Evolutionary conservation across 2,888 invertebrate genomes (phyloP), one percentile per base, ranked within the genome.

Genomic region (Crematogaster levior): DNA sequence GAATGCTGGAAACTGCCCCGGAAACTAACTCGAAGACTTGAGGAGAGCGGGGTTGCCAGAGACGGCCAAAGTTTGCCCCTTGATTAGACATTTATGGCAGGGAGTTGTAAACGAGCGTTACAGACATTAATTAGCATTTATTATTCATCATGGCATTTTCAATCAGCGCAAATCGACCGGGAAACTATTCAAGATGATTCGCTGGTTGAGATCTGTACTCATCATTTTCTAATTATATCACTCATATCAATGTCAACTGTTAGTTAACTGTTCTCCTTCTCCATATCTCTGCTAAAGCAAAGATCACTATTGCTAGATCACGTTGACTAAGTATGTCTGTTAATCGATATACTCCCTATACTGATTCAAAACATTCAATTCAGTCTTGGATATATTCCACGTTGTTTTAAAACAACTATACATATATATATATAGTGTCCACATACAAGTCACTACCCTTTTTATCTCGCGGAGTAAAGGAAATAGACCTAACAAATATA

Each of bases 11-110:
- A 86, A 88, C 85, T 82, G 84, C 68, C 83, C 63, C 68, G 81
- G 84, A 81, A 87, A 86, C 88, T 90, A 89, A 81, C 85, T 87
- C 85, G 70, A 87, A 85, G 70, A 68, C 70, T 89, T 84, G 84
- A 87, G 81, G 56, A 86, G 80, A 81, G 65, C 48, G 79, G 12
- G 51, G 40, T 75, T 73, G 70, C 48, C 46, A 37, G 60, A 73
- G 37, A 83, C 84, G 74, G 82, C 84, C 84, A 82, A 89, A 91
- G 85, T 90, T 90, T 84, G 83, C 84, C 74, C 79, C 84, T 84
- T 87, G 90, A 91, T 91, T 90, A 89, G 89, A 90, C 92, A 88
- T 91, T 92, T 90, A 92, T 89, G 84, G 89, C 68, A 46, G 81
- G 66, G 80, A 61, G 72, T 88, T 66, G 88, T 86, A 86, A 92